phyloP scores from a whole-genome alignment of 2,888 invertebrate genomes.

The Hymenopus coronatus region DNA sequence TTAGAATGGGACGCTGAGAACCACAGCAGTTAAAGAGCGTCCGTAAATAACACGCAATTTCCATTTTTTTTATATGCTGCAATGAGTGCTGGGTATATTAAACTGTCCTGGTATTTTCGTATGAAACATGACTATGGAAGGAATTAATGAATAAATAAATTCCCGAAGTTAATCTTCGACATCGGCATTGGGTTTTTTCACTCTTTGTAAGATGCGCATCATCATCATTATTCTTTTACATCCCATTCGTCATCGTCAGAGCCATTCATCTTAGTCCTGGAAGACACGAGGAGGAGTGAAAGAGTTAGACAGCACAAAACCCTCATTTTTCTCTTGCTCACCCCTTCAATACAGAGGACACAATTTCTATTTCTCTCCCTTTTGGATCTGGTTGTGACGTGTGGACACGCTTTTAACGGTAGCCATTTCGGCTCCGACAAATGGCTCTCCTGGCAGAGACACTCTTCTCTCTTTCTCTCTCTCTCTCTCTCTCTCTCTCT shows the following conservation, averaged over 20 bases:
- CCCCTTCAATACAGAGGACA: background rate
- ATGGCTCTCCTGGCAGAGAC: conserved; percentile 9
- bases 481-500: too few species aligned
- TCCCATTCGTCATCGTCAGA: background rate
- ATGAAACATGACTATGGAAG: too few species aligned
- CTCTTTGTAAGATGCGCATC: background rate
- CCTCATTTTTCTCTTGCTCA: background rate
- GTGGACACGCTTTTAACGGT: conserved; percentile 31
- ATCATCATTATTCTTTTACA: background rate
- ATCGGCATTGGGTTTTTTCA: background rate
- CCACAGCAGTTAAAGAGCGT: too few species aligned
- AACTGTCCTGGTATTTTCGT: too few species aligned
- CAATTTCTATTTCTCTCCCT: background rate
- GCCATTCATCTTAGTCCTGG: background rate
- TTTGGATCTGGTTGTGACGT: conserved; percentile 28
- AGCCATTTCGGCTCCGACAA: conserved; percentile 22
- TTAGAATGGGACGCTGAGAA: too few species aligned
- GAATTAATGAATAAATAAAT: too few species aligned
- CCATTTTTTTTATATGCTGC: too few species aligned
- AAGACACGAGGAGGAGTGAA: background rate
- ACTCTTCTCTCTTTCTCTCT: too few species aligned
- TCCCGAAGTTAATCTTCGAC: too few species aligned
- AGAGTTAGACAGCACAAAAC: background rate
- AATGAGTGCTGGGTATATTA: too few species aligned
- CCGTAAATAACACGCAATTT: too few species aligned